A percentile compares a stretch with the other conserved stretches of the same genome.
Conservation (phyloP, 2,797 vertebrate genomes). For the Amblyraja radiata region DNA sequence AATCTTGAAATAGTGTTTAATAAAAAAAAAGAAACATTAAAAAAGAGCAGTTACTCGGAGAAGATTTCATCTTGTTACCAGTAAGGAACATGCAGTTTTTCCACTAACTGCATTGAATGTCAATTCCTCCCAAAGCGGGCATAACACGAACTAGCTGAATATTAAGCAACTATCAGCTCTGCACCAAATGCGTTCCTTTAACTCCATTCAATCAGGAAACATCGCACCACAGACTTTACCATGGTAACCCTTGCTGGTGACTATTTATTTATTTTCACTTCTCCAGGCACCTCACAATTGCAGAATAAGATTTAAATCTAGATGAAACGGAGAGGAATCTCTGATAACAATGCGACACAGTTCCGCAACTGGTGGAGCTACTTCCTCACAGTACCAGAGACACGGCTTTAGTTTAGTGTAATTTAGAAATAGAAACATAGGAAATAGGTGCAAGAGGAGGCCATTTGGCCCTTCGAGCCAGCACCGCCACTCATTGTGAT, state of each 20-base stretch:
- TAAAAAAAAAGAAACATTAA: neutral
- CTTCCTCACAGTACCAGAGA: no score
- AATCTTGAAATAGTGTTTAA: neutral
- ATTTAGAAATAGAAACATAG: no score
- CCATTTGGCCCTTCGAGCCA: no score
- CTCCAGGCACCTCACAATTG: neutral
- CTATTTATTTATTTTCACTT: neutral
- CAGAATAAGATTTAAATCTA: neutral
- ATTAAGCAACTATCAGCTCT: neutral
- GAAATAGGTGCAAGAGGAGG: no score
- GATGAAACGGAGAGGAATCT: neutral
- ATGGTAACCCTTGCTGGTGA: neutral
- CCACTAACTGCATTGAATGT: neutral
- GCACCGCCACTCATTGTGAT: no score
- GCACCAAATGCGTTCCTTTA: neutral
- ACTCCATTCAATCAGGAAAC: neutral
- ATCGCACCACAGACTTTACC: neutral
- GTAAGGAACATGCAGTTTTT: slow-evolving; percentile 12
- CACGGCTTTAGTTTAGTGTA: no score
- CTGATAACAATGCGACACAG: no score
- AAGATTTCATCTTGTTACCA: neutral
- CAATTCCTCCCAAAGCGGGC: neutral
- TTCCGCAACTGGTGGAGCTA: no score
- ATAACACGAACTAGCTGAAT: neutral
- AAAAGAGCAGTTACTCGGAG: no score